Evolutionary conservation across 2,888 invertebrate genomes (phyloP), one percentile per base, ranked within the genome.

Genomic region (Melanophora roralis): DNA sequence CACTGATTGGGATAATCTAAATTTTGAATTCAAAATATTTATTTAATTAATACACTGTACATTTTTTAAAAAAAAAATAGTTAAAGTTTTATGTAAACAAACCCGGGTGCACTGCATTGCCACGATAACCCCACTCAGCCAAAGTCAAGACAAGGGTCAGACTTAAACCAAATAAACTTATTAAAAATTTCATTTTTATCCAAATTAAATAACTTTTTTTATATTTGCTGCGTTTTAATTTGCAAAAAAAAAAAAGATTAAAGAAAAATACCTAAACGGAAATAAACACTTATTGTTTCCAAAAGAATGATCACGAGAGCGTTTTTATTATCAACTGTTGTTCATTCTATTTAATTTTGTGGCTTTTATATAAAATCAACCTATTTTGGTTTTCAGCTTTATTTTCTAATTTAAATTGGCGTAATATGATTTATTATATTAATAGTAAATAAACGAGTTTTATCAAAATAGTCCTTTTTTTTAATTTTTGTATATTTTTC

Each of bases 321-420:
- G 71, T 47, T 36, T 62, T 71, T 81, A 82, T 81, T 83, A 82
- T 83, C 86, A 85, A 87, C 88, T 87, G 87, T 86, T 84, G 83
- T 83, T 84, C 84, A 83, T 85, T 82, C 83, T 86, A 86, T 86
- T 87, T 86, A 85, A 86, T 87, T 84, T 86, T 87, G 86, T 86
- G 86, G 85, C 88, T 87, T 87, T 85, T 87, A 88, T 88, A 87
- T 87, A 85, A 81, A 82, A 82, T 80, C 78, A 81, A 80, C 32
- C 47, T 21, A 12, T 34, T 59, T 27, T 11, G 14, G 34, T 27
- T 27, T 5, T 27, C 49, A 49, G 43, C 5, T 21, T 49, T 21
- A 8, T 32, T 34, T 64, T n/a, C 6, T 0, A 7, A 11, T 11
- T n/a, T 5, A 40, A 40, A 40, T n/a, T 40, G n/a, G 27, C 11